Evolutionary conservation across 2,888 invertebrate genomes (phyloP).

Genomic region (Zygaena filipendulae): DNA sequence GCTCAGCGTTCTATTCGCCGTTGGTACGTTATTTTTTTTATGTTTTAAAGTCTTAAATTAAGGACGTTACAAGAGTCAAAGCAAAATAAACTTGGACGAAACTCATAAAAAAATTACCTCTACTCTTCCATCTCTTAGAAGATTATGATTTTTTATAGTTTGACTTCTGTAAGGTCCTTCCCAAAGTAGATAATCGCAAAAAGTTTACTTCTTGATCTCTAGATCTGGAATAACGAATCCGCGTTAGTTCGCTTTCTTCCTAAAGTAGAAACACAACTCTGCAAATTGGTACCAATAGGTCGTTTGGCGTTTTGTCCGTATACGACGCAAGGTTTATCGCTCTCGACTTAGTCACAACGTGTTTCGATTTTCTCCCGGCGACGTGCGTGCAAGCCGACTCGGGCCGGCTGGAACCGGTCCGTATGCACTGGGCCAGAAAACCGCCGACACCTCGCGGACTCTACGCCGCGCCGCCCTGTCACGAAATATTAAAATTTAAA

Average conservation of each 20-base stretch:
- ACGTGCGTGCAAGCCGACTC: conserved; percentile 46
- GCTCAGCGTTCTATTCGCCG: conserved; percentile 95
- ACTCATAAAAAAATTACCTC: too few relatives aligned
- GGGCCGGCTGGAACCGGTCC: conserved; percentile 61
- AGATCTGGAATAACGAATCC: too few relatives aligned
- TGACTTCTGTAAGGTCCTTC: too few relatives aligned
- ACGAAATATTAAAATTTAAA: conserved; percentile 64
- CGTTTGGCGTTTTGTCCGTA: conserved; percentile 47
- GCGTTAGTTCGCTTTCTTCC: conserved; percentile 19
- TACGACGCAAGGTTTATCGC: conserved; percentile 54
- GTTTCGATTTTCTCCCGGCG: conserved; percentile 53
- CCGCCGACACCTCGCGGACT: conserved; percentile 56
- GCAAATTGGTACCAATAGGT: conserved; percentile 58
- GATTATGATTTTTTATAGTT: too few relatives aligned
- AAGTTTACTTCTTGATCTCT: too few relatives aligned
- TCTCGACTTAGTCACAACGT: conserved; percentile 43
- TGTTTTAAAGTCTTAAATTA: conserved; percentile 7
- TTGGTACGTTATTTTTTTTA: conserved; percentile 76
- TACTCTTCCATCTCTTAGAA: too few relatives aligned
- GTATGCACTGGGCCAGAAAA: conserved; percentile 62
- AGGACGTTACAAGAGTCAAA: conserved; percentile 12
- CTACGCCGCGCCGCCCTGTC: conserved; percentile 46
- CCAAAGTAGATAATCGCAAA: too few relatives aligned
- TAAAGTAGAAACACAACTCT: conserved; percentile 26
- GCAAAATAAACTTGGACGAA: conserved; percentile 16